Evolutionary conservation across 2,797 vertebrate genomes (phyloP).

Genomic region (Nannoperca australis): DNA sequence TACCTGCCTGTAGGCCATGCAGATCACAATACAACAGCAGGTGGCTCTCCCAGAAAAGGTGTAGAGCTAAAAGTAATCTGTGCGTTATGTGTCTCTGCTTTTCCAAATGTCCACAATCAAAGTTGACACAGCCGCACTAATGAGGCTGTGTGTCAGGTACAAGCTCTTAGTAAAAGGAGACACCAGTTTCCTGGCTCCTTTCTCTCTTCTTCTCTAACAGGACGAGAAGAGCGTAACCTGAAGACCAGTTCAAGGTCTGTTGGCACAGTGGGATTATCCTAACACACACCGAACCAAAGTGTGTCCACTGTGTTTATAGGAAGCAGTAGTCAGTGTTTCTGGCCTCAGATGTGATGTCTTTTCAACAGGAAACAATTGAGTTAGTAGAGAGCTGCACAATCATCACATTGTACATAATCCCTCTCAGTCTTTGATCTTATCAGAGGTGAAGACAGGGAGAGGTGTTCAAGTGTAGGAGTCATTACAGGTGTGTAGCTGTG

Average conservation of each 20-base stretch:
- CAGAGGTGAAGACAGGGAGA: constrained; percentile 26
- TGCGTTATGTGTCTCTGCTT: background rate
- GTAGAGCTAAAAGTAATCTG: background rate
- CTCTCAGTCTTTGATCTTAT: background rate
- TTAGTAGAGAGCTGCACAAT: constrained; percentile 1
- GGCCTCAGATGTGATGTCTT: constrained; percentile 5
- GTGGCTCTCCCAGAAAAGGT: background rate
- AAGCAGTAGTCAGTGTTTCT: background rate
- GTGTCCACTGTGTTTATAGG: background rate
- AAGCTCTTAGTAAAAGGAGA: background rate
- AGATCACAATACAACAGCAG: background rate
- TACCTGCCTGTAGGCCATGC: background rate
- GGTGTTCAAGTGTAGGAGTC: constrained; percentile 9
- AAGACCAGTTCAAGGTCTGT: background rate
- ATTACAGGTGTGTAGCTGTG: constrained; percentile 17
- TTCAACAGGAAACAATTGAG: background rate
- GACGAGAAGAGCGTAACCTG: background rate
- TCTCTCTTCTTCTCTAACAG: background rate
- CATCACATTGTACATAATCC: constrained; percentile 5
- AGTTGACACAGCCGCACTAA: constrained; percentile 2
- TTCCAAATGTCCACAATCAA: constrained; percentile 29
- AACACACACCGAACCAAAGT: background rate
- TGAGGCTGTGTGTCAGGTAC: background rate
- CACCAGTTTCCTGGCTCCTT: background rate
- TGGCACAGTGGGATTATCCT: background rate